Evolutionary conservation across 2,113 vertebrate genomes (phyloP).

Genomic region (Chauna torquata): DNA sequence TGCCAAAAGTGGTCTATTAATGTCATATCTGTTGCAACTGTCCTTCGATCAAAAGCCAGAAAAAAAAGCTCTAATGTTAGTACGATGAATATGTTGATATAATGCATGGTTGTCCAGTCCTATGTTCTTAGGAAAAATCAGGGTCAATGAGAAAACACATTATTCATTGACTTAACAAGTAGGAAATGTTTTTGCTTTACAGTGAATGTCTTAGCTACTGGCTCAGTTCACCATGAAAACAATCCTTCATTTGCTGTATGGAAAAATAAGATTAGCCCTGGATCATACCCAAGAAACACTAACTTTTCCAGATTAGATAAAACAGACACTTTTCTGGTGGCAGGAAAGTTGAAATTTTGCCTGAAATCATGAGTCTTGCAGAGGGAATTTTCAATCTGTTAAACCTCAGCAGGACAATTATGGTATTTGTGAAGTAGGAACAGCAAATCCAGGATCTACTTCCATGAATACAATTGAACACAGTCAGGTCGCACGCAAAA

Average conservation of each 20-base stretch:
- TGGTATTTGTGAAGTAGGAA: not conserved
- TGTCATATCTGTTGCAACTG: not conserved
- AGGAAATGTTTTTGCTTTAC: not conserved
- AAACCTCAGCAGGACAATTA: not conserved
- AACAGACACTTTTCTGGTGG: slow-evolving; percentile 22
- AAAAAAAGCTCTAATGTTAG: not conserved
- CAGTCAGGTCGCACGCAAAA: not conserved
- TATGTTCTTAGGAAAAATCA: not conserved
- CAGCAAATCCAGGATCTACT: not conserved
- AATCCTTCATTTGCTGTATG: not conserved
- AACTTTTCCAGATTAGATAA: slow-evolving; percentile 39
- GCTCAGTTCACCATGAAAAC: not conserved
- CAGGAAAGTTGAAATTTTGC: slow-evolving; percentile 28
- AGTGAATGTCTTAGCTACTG: not conserved
- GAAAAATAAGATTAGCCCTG: slow-evolving; percentile 13
- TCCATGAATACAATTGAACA: not conserved
- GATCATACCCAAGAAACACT: slow-evolving; percentile 11
- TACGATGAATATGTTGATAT: not conserved
- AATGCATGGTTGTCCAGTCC: not conserved
- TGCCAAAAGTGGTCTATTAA: not conserved
- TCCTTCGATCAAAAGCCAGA: not conserved
- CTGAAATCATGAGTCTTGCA: not conserved
- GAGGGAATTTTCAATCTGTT: not conserved
- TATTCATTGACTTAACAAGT: not conserved
- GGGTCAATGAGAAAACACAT: not conserved